These are phyloP conservation scores for Amia ocellicauda DNA, from an alignment of 2,113 vertebrate species.

Conservation along the genomic window DNA sequence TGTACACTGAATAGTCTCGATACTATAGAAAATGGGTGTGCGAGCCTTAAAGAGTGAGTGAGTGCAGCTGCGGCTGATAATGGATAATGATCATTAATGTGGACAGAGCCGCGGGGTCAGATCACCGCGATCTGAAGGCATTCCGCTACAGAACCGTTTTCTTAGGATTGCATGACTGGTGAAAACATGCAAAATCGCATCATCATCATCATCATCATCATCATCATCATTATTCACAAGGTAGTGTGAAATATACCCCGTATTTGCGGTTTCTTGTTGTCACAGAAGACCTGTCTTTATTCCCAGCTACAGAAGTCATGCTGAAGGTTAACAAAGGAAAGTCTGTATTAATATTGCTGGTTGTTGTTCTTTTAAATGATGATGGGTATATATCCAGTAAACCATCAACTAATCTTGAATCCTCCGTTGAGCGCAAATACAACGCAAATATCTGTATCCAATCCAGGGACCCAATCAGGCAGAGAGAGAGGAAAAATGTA, in stretches of 20 bases:
- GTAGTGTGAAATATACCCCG: constrained; percentile 72
- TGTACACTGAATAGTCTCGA: too few species aligned
- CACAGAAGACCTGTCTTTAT: constrained; percentile 85
- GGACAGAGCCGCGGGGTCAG: too few species aligned
- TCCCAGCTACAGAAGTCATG: constrained; percentile 95
- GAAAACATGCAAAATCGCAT: too few species aligned
- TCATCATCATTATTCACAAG: constrained; percentile 2
- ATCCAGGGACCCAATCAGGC: background rate
- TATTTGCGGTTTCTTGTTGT: constrained; percentile 86
- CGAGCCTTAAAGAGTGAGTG: too few species aligned
- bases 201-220: too few species aligned
- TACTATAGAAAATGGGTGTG: too few species aligned
- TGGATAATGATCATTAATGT: too few species aligned
- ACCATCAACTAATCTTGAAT: constrained; percentile 43
- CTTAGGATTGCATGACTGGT: too few species aligned
- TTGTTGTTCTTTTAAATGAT: constrained; percentile 41
- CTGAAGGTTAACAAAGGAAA: constrained; percentile 54
- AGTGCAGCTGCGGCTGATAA: too few species aligned
- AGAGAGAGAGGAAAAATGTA: too few species aligned
- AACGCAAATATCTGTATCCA: constrained; percentile 36
- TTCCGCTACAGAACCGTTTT: too few species aligned
- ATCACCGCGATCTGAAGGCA: too few species aligned
- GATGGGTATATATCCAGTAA: constrained; percentile 27
- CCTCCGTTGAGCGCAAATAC: constrained; percentile 41
- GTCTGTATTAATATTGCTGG: constrained; percentile 32